Conservation (phyloP, 2,113 vertebrate genomes). For the Triplophysa tibetana region DNA sequence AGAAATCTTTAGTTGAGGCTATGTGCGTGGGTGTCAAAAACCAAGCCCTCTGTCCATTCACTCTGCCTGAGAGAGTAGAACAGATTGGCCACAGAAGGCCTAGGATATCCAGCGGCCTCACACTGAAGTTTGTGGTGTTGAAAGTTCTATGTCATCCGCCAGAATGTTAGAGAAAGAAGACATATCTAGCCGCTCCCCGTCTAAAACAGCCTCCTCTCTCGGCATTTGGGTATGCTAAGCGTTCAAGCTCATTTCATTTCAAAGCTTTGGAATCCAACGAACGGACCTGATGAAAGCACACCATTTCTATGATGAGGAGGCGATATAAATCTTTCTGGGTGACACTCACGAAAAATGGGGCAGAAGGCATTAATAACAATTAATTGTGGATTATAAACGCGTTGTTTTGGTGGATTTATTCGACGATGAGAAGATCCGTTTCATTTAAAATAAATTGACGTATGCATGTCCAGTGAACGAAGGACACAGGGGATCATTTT, state of each 20-base stretch:
- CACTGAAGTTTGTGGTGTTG: constrained; percentile 55
- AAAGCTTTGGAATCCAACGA: constrained; percentile 51
- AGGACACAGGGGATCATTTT: constrained; percentile 64
- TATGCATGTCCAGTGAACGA: constrained; percentile 63
- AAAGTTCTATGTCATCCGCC: constrained; percentile 59
- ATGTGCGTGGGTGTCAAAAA: constrained; percentile 64
- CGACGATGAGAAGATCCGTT: constrained; percentile 42
- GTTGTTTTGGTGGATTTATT: constrained; percentile 41
- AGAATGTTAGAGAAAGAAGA: constrained; percentile 56
- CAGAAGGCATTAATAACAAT: constrained; percentile 4
- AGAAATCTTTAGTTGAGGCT: constrained; percentile 50
- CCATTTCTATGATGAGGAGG: constrained; percentile 35
- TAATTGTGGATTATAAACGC: constrained; percentile 3
- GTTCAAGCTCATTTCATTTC: constrained; percentile 65
- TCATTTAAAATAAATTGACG: constrained; percentile 64
- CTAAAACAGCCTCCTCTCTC: constrained; percentile 49
- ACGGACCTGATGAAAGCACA: constrained; percentile 59
- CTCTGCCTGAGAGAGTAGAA: constrained; percentile 53
- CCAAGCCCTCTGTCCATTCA: constrained; percentile 48
- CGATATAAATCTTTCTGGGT: constrained; percentile 27
- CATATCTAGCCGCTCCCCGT: constrained; percentile 30
- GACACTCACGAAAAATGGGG: constrained; percentile 1
- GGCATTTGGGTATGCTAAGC: constrained; percentile 50
- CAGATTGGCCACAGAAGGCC: constrained; percentile 41
- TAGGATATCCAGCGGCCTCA: constrained; percentile 6